Conservation (phyloP, 2,888 invertebrate species). For the Crematogaster levior region DNA sequence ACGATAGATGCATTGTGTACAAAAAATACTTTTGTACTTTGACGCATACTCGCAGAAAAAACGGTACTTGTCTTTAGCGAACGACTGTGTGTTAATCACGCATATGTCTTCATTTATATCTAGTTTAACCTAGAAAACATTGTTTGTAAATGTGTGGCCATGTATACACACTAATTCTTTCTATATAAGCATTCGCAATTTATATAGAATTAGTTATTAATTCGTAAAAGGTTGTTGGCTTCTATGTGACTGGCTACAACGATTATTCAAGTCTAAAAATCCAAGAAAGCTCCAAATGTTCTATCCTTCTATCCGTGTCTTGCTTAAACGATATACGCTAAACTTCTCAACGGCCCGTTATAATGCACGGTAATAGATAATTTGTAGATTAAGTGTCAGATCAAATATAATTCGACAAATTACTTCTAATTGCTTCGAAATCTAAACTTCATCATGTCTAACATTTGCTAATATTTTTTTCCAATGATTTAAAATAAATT, state of each 20-base stretch:
- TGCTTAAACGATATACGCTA: not conserved
- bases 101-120: slow-evolving; percentile 65
- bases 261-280: not conserved
- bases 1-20: too few relatives aligned
- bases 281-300: not conserved
- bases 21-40: too few relatives aligned
- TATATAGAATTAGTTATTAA: not conserved
- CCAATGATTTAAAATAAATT: not conserved
- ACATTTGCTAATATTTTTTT: not conserved
- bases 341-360: not conserved
- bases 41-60: not conserved
- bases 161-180: not conserved
- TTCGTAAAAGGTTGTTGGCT: not conserved
- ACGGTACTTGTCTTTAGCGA: not conserved
- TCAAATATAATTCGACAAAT: not conserved
- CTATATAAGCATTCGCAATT: not conserved
- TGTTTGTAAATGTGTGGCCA: not conserved
- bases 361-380: not conserved
- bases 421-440: not conserved
- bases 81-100: not conserved
- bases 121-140: slow-evolving; percentile 77
- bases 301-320: not conserved
- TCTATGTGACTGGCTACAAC: not conserved
- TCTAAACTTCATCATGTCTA: not conserved
- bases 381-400: slow-evolving; percentile 30